Conservation (phyloP, 2,888 invertebrate species). For the Hirtodrosophila confusa region DNA sequence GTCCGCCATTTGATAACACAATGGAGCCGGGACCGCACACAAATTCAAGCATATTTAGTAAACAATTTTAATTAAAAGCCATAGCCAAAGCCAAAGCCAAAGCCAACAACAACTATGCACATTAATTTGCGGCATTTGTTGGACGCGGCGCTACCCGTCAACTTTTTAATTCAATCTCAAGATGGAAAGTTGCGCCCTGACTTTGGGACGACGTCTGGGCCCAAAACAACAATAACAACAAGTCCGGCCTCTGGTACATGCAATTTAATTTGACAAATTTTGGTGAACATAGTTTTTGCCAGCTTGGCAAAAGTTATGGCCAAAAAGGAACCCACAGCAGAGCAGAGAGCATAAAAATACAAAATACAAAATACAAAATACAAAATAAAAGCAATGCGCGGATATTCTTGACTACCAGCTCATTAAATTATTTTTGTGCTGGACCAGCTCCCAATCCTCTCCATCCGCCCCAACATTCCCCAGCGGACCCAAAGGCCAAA, state of each 20-base stretch:
- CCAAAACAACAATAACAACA: conserved; percentile 26
- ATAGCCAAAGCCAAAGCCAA: conserved; percentile 43
- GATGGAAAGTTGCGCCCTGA: conserved; percentile 51
- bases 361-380: background rate
- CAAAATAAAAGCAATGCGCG: background rate
- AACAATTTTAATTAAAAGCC: conserved; percentile 75
- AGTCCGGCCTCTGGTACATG: conserved; percentile 54
- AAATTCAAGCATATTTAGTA: conserved; percentile 75
- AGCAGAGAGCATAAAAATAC: conserved; percentile 4
- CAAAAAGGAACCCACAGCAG: conserved; percentile 7
- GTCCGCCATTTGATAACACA: conserved; percentile 9
- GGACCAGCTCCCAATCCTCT: conserved; percentile 1
- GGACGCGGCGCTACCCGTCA: conserved; percentile 49
- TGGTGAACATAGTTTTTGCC: conserved; percentile 68
- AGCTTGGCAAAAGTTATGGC: conserved; percentile 40
- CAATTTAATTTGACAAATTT: conserved; percentile 80
- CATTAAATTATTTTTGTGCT: conserved; percentile 62
- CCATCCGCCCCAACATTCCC: conserved; percentile 1
- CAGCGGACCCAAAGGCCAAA: conserved; percentile 30
- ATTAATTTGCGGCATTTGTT: conserved; percentile 74
- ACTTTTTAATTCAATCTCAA: conserved; percentile 78
- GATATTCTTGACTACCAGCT: conserved; percentile 46
- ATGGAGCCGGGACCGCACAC: conserved; percentile 29
- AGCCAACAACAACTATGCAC: conserved; percentile 57
- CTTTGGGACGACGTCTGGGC: conserved; percentile 41